Base-by-base conservation (phyloP, 2,113 vertebrate species). In the Hoplias malabaricus region DNA sequence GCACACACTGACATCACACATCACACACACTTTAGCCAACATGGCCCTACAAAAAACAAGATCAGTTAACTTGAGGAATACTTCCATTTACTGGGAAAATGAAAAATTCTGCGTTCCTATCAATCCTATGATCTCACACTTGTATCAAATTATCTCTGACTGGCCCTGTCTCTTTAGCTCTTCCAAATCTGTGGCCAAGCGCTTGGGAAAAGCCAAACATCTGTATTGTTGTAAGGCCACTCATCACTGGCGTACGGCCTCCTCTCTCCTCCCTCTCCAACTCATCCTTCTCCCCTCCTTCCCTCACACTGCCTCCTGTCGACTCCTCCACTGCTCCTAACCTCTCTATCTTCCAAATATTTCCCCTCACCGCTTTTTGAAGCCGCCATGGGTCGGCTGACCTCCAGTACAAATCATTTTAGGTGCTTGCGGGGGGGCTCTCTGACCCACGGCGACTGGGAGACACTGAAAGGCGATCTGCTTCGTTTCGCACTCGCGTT, bases 351-450 rank as follows among this genome's bases (percentile, higher is more conserved):
- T 88, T 94, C 92, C 92, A 94, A 95, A 92, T 92, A 94, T 94
- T 96, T 96, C 94, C 93, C 90, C 92, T 94, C 82, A 77, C 85
- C 73, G 83, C 93, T 92, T 93, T 94, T 94, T 94, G 88, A 96
- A 96, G 95, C 94, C 93, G 93, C 90, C 76, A 90, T 90, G 91
- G 95, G 96, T 98, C 95, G 95, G 90, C 89, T 89, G 94, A 96
- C 95, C 92, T 89, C 75, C 76, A 94, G 94, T 95, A 98, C 95
- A 99, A 98, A 98, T 98, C 96, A 98, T 93, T 89, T 90, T 93
- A 89, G 88, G 84, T 88, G 86, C 92, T 88, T 67, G 89, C 92
- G 90, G 91, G 91, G 87, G 92, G 89, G 86, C 88, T 85, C 89
- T 16, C 74, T 21, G 68, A 34, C 69, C 75, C 85, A 78, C 89